Percentiles rank a stretch among this genome's conserved stretches.
Conservation (phyloP, 2,113 vertebrate species). For the Barnardius zonarius region DNA sequence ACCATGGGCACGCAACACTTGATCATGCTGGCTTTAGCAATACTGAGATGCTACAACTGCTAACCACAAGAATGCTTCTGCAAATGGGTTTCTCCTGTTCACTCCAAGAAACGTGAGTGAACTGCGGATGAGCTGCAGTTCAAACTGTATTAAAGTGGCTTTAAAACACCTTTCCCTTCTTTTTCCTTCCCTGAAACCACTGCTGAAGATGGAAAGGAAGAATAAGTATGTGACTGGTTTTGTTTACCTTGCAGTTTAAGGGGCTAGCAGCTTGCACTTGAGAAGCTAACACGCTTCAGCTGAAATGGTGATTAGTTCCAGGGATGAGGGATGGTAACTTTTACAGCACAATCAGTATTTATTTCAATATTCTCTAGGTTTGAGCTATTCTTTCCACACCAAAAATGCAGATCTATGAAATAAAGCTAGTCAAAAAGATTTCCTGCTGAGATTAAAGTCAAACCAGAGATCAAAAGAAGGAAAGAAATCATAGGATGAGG, state of each 20-base stretch:
- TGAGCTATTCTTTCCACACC: neutral
- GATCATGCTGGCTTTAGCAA: neutral
- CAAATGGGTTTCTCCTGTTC: neutral
- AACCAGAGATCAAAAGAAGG: neutral
- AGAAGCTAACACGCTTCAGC: neutral
- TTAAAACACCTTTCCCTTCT: neutral
- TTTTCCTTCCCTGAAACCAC: neutral
- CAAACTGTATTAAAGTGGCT: neutral
- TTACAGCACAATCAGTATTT: neutral
- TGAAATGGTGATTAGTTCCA: neutral
- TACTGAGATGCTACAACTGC: neutral
- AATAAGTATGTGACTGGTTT: neutral
- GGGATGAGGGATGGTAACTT: neutral
- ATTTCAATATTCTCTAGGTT: neutral
- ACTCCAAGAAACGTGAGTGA: neutral
- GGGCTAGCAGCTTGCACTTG: neutral
- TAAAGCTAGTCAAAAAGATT: neutral
- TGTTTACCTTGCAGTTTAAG: neutral
- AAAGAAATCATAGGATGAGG: neutral
- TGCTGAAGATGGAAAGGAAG: neutral
- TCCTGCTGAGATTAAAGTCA: neutral
- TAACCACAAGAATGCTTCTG: neutral
- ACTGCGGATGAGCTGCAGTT: neutral
- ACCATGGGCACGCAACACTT: neutral
- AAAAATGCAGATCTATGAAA: neutral